A percentile compares a stretch with the other conserved stretches of the same genome.
Evolutionary conservation across 2,888 invertebrate species (phyloP).

Genomic region (Mechanitis mazaeus): DNA sequence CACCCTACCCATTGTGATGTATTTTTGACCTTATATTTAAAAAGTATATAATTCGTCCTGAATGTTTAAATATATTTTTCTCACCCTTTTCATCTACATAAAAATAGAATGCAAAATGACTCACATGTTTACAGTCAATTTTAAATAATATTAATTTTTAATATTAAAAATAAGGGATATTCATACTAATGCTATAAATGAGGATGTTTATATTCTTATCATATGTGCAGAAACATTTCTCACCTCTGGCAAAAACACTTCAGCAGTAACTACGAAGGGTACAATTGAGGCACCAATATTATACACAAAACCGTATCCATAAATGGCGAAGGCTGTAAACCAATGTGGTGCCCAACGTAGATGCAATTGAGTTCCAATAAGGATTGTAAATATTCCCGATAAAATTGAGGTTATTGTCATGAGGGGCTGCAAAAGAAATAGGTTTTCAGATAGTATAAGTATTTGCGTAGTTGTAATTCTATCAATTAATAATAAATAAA

Average conservation of each 20-base stretch:
- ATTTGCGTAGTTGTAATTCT: neutral
- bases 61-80: too few relatives aligned
- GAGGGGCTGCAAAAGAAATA: slow-evolving; percentile 39
- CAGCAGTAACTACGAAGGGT: slow-evolving; percentile 63
- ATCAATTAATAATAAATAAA: neutral
- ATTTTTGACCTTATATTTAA: too few relatives aligned
- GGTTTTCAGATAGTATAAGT: neutral
- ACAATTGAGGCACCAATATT: slow-evolving; percentile 65
- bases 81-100: too few relatives aligned
- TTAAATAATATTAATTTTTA: too few relatives aligned
- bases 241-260: slow-evolving; percentile 68
- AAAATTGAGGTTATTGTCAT: slow-evolving; percentile 43
- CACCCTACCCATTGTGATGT: too few relatives aligned
- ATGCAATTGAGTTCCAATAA: slow-evolving; percentile 51
- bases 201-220: too few relatives aligned
- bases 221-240: neutral
- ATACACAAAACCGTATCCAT: slow-evolving; percentile 55
- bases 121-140: too few relatives aligned
- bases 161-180: too few relatives aligned
- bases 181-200: too few relatives aligned
- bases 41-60: too few relatives aligned
- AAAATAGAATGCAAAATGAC: too few relatives aligned
- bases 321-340: slow-evolving; percentile 53
- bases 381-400: slow-evolving; percentile 44
- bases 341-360: slow-evolving; percentile 51